Conservation (phyloP, 2,113 vertebrate genomes). For the Cranoglanis bouderius region DNA sequence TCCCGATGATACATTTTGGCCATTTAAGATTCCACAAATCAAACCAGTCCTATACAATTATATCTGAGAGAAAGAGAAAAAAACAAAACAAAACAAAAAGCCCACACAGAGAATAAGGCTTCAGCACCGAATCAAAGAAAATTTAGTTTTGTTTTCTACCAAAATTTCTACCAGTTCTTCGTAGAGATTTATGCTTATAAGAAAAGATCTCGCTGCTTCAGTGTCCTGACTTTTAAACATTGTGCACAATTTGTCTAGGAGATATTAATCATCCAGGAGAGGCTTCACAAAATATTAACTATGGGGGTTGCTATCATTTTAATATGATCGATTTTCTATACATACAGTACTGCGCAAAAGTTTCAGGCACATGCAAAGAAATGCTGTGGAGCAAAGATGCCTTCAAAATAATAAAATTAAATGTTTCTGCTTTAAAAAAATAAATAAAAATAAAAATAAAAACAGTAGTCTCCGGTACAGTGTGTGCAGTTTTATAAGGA, state of each 20-base stretch:
- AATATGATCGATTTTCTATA: too few relatives aligned
- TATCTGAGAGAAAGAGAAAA: slow-evolving; percentile 22
- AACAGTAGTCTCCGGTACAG: too few relatives aligned
- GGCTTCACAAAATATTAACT: neutral
- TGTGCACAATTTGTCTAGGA: neutral
- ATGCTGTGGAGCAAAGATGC: too few relatives aligned
- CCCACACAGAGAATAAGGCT: neutral
- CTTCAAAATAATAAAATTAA: too few relatives aligned
- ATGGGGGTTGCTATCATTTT: neutral
- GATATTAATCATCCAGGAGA: neutral
- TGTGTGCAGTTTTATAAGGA: too few relatives aligned
- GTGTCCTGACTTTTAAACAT: neutral
- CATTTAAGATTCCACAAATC: slow-evolving; percentile 10
- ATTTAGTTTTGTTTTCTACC: neutral
- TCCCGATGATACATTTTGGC: slow-evolving; percentile 82
- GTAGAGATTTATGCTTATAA: neutral
- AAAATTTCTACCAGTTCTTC: neutral
- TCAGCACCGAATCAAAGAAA: neutral
- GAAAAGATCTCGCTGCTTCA: neutral
- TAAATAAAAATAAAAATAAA: too few relatives aligned
- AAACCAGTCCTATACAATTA: neutral
- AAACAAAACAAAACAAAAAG: neutral
- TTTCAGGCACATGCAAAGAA: too few relatives aligned
- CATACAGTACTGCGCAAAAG: too few relatives aligned
- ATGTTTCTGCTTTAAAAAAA: too few relatives aligned